A percentile compares a stretch with the other conserved stretches of the same genome.
phyloP scores from a whole-genome alignment of 2,888 invertebrate genomes.

The Acrocyrtus sp. region DNA sequence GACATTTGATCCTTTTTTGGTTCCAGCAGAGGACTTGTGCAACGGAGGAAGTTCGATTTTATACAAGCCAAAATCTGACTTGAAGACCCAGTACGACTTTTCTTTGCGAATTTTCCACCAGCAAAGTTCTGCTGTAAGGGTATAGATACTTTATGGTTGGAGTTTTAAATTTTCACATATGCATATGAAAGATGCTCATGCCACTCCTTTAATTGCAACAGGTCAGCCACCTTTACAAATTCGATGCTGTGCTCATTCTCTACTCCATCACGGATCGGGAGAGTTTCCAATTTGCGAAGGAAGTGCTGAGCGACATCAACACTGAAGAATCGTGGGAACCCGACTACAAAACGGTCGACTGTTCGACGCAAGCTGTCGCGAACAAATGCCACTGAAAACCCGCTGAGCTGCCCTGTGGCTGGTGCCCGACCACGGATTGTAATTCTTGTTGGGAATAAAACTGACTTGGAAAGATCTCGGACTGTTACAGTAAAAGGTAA shows the following conservation, averaged over 20 bases:
- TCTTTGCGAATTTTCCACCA: conserved; percentile 42
- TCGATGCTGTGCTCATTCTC: conserved; percentile 50
- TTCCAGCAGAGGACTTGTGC: conserved; percentile 45
- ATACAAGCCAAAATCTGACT: conserved; percentile 35
- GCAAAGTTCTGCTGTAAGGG: conserved; percentile 45
- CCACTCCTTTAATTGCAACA: conserved; percentile 12
- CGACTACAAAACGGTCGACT: too few relatives aligned
- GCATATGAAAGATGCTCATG: conserved; percentile 2
- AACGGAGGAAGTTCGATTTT: conserved; percentile 45
- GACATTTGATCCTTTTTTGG: too few relatives aligned
- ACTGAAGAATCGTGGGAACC: conserved; percentile 17
- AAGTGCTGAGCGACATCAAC: conserved; percentile 37
- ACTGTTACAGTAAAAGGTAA: conserved; percentile 42
- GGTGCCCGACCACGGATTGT: conserved; percentile 33
- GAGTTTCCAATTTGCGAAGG: conserved; percentile 47
- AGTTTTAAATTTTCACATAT: neutral
- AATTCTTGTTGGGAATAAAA: conserved; percentile 56
- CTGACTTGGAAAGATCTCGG: conserved; percentile 53
- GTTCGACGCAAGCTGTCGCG: neutral
- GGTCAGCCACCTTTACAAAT: conserved; percentile 55
- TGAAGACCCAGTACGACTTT: conserved; percentile 39
- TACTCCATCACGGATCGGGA: conserved; percentile 55
- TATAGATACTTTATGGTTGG: too few relatives aligned
- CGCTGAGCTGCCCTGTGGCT: neutral
- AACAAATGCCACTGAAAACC: neutral